Conservation (phyloP, 2,797 vertebrate species). For the Simalia tracyae region DNA sequence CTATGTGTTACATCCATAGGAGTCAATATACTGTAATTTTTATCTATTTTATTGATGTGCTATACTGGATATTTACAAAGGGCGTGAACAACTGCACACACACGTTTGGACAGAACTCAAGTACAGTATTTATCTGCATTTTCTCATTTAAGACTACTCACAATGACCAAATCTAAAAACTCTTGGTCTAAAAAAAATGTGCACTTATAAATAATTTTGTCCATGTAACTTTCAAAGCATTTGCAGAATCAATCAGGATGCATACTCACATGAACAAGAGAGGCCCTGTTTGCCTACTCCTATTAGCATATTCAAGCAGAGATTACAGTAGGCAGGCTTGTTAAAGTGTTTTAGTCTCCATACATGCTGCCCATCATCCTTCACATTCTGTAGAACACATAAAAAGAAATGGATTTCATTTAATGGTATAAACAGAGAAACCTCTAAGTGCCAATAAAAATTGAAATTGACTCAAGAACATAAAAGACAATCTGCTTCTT, state of each 20-base stretch:
- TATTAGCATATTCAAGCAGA: constrained; percentile 93
- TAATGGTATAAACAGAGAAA: constrained; percentile 70
- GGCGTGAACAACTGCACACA: neutral
- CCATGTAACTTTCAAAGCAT: neutral
- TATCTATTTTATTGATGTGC: neutral
- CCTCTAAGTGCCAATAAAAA: constrained; percentile 65
- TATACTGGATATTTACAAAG: neutral
- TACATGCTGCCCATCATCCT: constrained; percentile 94
- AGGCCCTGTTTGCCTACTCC: constrained; percentile 95
- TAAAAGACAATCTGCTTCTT: constrained; percentile 74
- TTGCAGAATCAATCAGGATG: neutral
- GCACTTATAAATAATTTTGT: neutral
- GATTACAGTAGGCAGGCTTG: constrained; percentile 95
- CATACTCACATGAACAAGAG: constrained; percentile 91
- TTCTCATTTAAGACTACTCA: neutral
- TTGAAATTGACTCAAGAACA: constrained; percentile 61
- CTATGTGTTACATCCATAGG: neutral
- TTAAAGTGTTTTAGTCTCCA: constrained; percentile 97
- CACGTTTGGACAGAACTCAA: neutral
- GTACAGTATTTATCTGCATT: neutral
- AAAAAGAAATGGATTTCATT: constrained; percentile 72
- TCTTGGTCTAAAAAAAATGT: neutral
- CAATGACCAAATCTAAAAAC: neutral
- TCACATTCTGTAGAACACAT: constrained; percentile 84
- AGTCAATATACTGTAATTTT: neutral